Evolutionary conservation across 1,140 invertebrate genomes (phyloP), one percentile per base, ranked within the genome.

Genomic region (Drosophila gunungcola): DNA sequence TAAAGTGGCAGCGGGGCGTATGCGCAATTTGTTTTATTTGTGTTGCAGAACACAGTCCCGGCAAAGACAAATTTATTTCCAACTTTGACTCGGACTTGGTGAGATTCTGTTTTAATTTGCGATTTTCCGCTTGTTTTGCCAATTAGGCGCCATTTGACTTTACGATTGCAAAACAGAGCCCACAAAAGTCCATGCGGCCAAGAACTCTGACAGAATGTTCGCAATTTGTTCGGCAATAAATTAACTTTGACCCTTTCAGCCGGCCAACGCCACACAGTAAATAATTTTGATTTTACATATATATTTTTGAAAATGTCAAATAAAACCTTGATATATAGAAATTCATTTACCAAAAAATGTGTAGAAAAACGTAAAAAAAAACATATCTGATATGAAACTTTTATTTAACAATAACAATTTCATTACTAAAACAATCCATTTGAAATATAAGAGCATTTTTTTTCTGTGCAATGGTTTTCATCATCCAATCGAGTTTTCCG

Each of bases 111-210:
- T 85, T 82, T 78, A 88, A 88, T 80, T 88, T 83, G 79, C 79
- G 80, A 88, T 88, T 88, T 89, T 88, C 79, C 67, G 84, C 84
- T 77, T 89, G 83, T 89, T 88, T 89, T 88, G 68, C 80, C 84
- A 89, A 89, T 88, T 88, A 89, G 80, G 67, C 84, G 84, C 80
- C 85, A 89, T 83, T 88, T 84, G 84, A 89, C 84, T 83, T 81
- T 80, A 63, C 78, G 51, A 80, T 74, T 63, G 70, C 56, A 25
- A 57, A 48, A 64, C 38, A 53, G 29, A 43, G 34, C 27, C 42
- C 51, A 36, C 21, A 58, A 38, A 67, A 75, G 45, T 46, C 34
- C 43, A 38, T 46, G 5, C 36, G 49, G 49, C 32, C 11, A 5
- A 39, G 34, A 68, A 56, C 64, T 57, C 46, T 55, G 49, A 48